Percentiles rank a stretch among this genome's conserved stretches.
These are phyloP conservation scores for Sapajus apella DNA, from an alignment of 2,113 vertebrate species.

Conservation along the genomic window DNA sequence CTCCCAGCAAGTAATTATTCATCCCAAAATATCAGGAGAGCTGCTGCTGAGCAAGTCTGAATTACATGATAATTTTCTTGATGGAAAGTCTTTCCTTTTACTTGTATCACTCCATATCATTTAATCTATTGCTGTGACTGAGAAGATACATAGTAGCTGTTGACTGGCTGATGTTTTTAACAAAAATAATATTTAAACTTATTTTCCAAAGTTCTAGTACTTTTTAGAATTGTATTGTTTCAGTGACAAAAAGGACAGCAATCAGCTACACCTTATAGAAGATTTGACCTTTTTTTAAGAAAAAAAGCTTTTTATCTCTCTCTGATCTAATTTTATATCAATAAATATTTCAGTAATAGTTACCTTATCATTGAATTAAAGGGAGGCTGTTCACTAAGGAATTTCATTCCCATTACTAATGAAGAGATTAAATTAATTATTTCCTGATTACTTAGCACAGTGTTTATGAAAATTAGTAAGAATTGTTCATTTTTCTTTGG, in stretches of 20 bases:
- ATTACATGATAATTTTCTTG: conserved; percentile 4
- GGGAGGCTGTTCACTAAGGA: conserved; percentile 40
- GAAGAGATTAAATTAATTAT: conserved; percentile 72
- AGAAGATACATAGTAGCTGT: not conserved
- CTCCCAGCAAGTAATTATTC: not conserved
- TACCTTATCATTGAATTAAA: conserved; percentile 53
- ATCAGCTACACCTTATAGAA: not conserved
- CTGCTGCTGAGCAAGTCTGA: not conserved
- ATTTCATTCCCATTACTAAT: conserved; percentile 40
- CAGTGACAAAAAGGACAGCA: not conserved
- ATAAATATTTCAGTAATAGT: conserved; percentile 53
- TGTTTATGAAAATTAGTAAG: conserved; percentile 65
- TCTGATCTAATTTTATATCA: conserved; percentile 47
- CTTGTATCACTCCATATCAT: not conserved
- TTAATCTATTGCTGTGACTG: not conserved
- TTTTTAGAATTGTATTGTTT: conserved; percentile 45
- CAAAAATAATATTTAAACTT: not conserved
- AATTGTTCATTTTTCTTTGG: conserved; percentile 31
- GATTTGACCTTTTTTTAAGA: not conserved
- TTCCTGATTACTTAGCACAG: conserved; percentile 61
- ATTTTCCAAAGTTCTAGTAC: not conserved
- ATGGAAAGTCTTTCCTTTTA: not conserved
- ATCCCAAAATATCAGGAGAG: not conserved
- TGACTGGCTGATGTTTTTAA: not conserved
- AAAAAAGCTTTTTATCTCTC: conserved; percentile 1